Evolutionary conservation across 2,888 invertebrate species (phyloP).

Genomic region (Formica aserva): DNA sequence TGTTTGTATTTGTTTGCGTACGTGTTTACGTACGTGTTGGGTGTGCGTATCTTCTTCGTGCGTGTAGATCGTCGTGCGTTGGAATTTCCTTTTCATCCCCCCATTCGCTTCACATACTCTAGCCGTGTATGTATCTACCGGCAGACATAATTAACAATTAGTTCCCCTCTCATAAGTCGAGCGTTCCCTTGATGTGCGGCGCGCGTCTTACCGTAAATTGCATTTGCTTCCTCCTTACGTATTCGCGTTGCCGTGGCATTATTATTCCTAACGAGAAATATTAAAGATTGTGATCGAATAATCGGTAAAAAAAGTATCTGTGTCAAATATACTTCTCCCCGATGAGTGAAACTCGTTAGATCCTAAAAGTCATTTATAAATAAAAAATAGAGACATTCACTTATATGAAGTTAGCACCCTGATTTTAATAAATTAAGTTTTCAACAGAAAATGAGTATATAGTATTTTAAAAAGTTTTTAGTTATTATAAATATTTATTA

Average conservation of each 20-base stretch:
- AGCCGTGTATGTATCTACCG: conserved; percentile 45
- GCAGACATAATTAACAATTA: conserved; percentile 72
- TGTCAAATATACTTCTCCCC: background rate
- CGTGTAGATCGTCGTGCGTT: conserved; percentile 3
- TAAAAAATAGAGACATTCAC: background rate
- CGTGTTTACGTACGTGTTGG: conserved; percentile 21
- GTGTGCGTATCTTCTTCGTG: background rate
- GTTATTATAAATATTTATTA: background rate
- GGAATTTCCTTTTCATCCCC: conserved; percentile 8
- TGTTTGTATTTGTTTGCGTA: background rate
- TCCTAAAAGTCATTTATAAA: background rate
- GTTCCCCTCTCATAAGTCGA: conserved; percentile 55
- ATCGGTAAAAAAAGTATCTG: background rate
- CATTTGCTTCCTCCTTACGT: conserved; percentile 26
- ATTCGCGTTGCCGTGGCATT: background rate
- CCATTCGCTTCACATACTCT: background rate
- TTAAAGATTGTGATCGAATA: background rate
- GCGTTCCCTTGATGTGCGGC: conserved; percentile 29
- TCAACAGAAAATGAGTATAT: background rate
- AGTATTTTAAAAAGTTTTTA: background rate
- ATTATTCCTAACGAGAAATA: background rate
- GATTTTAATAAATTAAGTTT: background rate
- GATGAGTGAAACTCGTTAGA: background rate
- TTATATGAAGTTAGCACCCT: background rate
- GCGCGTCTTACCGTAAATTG: conserved; percentile 32